Conservation (phyloP, 1,140 invertebrate genomes). For the Penaeus chinensis region DNA sequence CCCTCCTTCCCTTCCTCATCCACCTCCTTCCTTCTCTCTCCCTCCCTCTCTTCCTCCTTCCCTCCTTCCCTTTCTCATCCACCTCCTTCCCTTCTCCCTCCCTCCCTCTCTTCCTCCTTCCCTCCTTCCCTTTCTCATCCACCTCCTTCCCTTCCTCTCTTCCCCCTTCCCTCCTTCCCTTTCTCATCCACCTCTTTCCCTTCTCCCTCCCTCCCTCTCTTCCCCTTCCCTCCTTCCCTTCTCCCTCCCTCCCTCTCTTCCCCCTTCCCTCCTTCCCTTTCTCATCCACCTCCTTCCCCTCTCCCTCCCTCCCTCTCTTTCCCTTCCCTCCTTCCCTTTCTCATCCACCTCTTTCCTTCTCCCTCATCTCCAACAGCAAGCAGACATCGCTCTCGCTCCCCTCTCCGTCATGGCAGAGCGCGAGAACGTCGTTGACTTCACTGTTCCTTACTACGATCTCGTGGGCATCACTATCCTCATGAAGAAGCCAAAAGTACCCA, state of each 20-base stretch:
- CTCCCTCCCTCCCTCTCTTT: background rate
- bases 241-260: background rate
- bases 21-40: no score
- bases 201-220: background rate
- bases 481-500: constrained; percentile 81
- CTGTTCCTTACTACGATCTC: constrained; percentile 94
- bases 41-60: no score
- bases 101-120: no score
- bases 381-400: constrained; percentile 87
- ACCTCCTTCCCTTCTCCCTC: no score
- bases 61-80: no score
- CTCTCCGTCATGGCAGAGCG: constrained; percentile 94
- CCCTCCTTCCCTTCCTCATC: no score
- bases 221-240: no score
- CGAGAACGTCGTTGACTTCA: constrained; percentile 94
- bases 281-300: background rate
- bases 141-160: background rate
- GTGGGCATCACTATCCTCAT: constrained; percentile 94
- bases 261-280: background rate
- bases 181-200: background rate
- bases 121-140: no score
- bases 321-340: no score
- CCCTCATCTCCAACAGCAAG: constrained; percentile 71
- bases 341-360: background rate
- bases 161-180: background rate